Evolutionary conservation across 2,797 vertebrate genomes (phyloP).

Genomic region (Acanthornis magna): DNA sequence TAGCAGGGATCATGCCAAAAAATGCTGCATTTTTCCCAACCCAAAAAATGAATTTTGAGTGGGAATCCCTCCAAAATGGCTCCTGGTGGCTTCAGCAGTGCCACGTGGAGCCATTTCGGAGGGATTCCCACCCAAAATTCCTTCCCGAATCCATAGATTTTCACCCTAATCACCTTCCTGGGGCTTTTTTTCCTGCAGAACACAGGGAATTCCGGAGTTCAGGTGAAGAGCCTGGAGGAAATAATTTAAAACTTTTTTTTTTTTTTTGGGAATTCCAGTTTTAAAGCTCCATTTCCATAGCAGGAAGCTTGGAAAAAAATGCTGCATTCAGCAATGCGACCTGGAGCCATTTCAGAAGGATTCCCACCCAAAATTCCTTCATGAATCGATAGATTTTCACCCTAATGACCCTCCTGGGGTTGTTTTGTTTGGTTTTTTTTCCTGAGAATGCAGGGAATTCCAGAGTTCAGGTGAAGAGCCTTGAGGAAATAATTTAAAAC

Average conservation of each 20-base stretch:
- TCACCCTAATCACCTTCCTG: not conserved
- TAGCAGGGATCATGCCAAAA: not conserved
- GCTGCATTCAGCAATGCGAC: too few species aligned
- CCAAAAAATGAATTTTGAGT: too few species aligned
- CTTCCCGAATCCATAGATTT: not conserved
- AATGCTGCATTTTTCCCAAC: not conserved
- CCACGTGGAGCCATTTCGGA: accelerated
- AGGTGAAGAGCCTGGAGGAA: conserved; percentile 88
- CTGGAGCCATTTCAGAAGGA: too few species aligned
- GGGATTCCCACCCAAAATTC: not conserved
- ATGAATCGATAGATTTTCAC: not conserved
- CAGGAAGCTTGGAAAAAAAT: too few species aligned
- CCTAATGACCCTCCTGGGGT: not conserved
- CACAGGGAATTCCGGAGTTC: conserved; percentile 56
- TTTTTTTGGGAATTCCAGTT: too few species aligned
- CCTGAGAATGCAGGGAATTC: conserved; percentile 31
- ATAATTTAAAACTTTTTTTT: conserved; percentile 54
- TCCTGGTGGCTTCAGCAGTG: too few species aligned
- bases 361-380: not conserved
- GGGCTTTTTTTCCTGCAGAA: conserved; percentile 6
- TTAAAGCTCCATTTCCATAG: too few species aligned
- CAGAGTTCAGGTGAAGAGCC: conserved; percentile 82
- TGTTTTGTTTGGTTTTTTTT: not conserved
- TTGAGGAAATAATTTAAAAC: conserved; percentile 88
- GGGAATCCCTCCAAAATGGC: too few species aligned